These are phyloP conservation scores for Lampropteryx suffumata DNA, from an alignment of 2,888 invertebrate species.

Conservation along the genomic window DNA sequence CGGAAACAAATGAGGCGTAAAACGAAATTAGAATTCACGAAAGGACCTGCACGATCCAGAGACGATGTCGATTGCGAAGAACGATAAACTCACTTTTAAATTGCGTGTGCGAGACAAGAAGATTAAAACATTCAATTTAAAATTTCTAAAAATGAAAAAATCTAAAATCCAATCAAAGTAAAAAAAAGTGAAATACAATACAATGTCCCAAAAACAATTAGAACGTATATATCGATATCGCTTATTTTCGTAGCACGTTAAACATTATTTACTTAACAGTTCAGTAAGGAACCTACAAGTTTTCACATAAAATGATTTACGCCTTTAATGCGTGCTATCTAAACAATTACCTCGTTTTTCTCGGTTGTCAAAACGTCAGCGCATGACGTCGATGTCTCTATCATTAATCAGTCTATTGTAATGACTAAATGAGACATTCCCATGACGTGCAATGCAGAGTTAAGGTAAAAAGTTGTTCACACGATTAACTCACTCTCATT, in stretches of 20 bases:
- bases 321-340: neutral
- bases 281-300: too few species aligned
- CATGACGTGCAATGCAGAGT: slow-evolving; percentile 9
- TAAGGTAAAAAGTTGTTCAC: slow-evolving; percentile 8
- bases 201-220: too few species aligned
- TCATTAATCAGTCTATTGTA: slow-evolving; percentile 12
- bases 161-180: neutral
- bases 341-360: slow-evolving; percentile 6
- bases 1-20: slow-evolving; percentile 14
- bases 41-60: slow-evolving; percentile 31
- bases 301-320: neutral
- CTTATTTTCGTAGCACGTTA: too few species aligned
- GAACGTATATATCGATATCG: too few species aligned
- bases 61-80: slow-evolving; percentile 23
- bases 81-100: slow-evolving; percentile 31
- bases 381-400: neutral
- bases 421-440: slow-evolving; percentile 10
- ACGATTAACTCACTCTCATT: slow-evolving; percentile 9
- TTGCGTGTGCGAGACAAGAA: slow-evolving; percentile 17
- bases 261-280: too few species aligned
- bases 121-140: slow-evolving; percentile 5
- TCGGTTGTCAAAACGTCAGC: slow-evolving; percentile 12
- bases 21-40: slow-evolving; percentile 27
- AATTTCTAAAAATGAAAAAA: neutral
- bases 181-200: too few species aligned